phyloP scores from a whole-genome alignment of 2,113 vertebrate species.

The Misgurnus mizolepis region DNA sequence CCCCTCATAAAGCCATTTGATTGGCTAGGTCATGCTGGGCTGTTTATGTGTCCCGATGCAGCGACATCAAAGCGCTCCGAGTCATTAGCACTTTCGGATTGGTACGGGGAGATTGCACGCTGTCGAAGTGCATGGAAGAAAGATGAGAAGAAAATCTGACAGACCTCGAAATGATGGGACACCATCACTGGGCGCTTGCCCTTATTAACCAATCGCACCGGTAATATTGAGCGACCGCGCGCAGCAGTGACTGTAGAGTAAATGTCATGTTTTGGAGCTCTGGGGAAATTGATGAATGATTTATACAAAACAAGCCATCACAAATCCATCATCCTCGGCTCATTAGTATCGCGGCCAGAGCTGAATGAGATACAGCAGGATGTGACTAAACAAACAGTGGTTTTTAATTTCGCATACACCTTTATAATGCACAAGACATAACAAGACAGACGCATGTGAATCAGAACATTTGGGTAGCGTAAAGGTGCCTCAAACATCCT shows the following conservation, averaged over 20 bases:
- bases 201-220: conserved; percentile 40
- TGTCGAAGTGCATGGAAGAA: conserved; percentile 31
- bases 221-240: conserved; percentile 12
- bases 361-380: background rate
- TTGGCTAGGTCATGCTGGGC: conserved; percentile 35
- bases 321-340: background rate
- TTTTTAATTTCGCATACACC: background rate
- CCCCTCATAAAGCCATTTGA: conserved; percentile 32
- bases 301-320: conserved; percentile 10
- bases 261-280: conserved; percentile 42
- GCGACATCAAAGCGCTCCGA: conserved; percentile 51
- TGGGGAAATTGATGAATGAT: conserved; percentile 34
- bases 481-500: no score
- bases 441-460: background rate
- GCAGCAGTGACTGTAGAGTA: conserved; percentile 24
- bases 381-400: background rate
- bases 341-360: conserved; percentile 1
- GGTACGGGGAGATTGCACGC: conserved; percentile 50
- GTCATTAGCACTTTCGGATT: conserved; percentile 52
- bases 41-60: conserved; percentile 55
- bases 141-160: conserved; percentile 31
- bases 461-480: no score
- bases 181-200: conserved; percentile 38
- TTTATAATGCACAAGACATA: background rate
- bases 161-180: conserved; percentile 40